Evolutionary conservation across 2,113 vertebrate species (phyloP), one percentile per base, ranked within the genome.

Genomic region (Plecotus auritus): DNA sequence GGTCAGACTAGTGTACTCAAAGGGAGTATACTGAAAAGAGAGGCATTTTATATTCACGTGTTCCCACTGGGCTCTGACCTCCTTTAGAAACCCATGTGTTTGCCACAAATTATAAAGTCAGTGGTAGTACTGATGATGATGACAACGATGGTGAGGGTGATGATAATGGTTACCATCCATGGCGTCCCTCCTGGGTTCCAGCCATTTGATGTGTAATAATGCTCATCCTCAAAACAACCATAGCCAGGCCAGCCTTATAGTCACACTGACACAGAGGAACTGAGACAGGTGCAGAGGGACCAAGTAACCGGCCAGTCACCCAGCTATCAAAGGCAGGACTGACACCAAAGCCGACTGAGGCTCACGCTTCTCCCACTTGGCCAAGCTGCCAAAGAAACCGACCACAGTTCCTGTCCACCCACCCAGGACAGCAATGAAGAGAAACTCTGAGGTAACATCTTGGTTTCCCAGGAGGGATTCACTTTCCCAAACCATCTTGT

Each of bases 161-260:
- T 30, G 73, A 16, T 20, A 26, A 56, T 22, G n/a, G n/a, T 35
- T 3, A 6, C 20, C 30, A 45, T 22, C 56, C 16, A 67, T 0
- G 6, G 37, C 4, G 5, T 28, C 45, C 61, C 49, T 67, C 0
- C 9, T 23, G 20, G 72, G 42, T 10, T n/a, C 78, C 8, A 8
- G 64, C 12, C 6, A 18, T 37, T 51, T 6, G 42, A 0, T 1
- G 45, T 32, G n/a, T 18, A 35, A 30, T 0, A 59, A 8, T 8
- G 2, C 17, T 85, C 18, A 37, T n/a, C 47, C 26, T 69, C 20
- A 40, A 45, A 22, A 49, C 13, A 2, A 7, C 17, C 37, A 11
- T 5, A 35, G 12, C 37, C 7, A 12, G 30, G 28, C 4, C 17
- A 40, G 49, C n/a, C 16, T 16, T 0, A 26, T 0, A 26, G 28